Evolutionary conservation across 2,888 invertebrate genomes (phyloP).

Genomic region (Nomada fabriciana): DNA sequence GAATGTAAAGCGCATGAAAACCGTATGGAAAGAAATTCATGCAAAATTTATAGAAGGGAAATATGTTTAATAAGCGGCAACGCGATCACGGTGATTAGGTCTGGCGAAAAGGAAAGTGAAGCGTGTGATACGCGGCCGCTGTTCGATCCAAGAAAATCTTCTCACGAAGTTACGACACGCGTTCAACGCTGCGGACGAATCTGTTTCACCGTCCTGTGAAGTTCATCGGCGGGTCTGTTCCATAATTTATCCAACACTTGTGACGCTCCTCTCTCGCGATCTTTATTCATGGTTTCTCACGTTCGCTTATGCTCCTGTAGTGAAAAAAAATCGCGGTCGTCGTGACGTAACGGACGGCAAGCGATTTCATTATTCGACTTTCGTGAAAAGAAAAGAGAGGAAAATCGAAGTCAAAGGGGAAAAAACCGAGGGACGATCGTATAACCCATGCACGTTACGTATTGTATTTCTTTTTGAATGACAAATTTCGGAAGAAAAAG

Average conservation of each 20-base stretch:
- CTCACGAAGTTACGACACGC: conserved; percentile 64
- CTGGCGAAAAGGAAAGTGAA: conserved; percentile 76
- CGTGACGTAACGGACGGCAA: conserved; percentile 8
- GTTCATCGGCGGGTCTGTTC: conserved; percentile 26
- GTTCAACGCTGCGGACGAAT: conserved; percentile 11
- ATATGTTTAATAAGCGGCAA: conserved; percentile 33
- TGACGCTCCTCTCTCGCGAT: not conserved
- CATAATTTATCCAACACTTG: conserved; percentile 41
- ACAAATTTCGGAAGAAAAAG: no score
- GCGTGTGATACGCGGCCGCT: conserved; percentile 43
- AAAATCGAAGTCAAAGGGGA: not conserved
- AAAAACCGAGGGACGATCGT: not conserved
- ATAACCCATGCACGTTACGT: no score
- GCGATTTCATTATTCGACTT: conserved; percentile 25
- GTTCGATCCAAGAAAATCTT: conserved; percentile 58
- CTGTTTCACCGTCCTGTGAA: conserved; percentile 27
- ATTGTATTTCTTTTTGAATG: no score
- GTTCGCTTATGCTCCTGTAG: conserved; percentile 16
- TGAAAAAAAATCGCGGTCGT: not conserved
- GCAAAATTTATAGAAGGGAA: conserved; percentile 2
- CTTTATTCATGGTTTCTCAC: conserved; percentile 34
- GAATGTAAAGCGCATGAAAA: not conserved
- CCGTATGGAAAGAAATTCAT: not conserved
- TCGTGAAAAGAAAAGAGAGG: conserved; percentile 2
- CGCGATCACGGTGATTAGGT: conserved; percentile 62